Percentiles rank a stretch among this genome's conserved stretches.
Evolutionary conservation across 23 tunicate species (phyloP).

Genomic region (Phallusia fumigata): DNA sequence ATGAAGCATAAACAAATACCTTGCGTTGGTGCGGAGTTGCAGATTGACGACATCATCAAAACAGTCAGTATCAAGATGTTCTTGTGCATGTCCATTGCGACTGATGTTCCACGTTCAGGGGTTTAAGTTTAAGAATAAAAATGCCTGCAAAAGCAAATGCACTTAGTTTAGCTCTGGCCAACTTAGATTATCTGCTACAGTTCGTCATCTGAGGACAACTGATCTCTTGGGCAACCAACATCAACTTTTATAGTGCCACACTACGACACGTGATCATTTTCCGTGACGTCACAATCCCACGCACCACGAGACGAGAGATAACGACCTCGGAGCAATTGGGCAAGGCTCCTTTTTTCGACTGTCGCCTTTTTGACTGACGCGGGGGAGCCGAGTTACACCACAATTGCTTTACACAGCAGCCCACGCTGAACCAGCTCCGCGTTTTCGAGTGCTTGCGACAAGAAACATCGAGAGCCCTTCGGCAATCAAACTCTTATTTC

Average conservation of each 20-base stretch:
- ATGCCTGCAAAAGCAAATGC: not conserved
- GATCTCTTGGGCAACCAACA: not conserved
- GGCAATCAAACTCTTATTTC: not conserved
- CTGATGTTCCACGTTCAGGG: not conserved
- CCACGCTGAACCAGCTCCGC: too few species aligned
- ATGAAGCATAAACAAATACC: too few species aligned
- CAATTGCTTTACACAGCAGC: not conserved
- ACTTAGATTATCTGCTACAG: not conserved
- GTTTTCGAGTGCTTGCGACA: not conserved
- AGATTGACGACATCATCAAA: not conserved
- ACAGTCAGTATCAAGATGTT: not conserved
- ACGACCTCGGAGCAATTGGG: not conserved
- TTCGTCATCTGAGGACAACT: not conserved
- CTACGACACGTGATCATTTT: not conserved
- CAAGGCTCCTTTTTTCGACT: not conserved
- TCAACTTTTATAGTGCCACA: not conserved
- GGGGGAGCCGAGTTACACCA: not conserved
- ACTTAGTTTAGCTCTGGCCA: not conserved
- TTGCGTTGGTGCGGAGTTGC: not conserved
- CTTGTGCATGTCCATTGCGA: not conserved
- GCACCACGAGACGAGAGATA: not conserved
- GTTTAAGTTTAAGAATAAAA: not conserved
- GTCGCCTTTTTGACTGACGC: not conserved
- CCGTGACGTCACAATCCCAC: conserved; percentile 5
- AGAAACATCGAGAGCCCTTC: not conserved